phyloP scores from a whole-genome alignment of 2,797 vertebrate species.

The Melanotaenia pygmaea region DNA sequence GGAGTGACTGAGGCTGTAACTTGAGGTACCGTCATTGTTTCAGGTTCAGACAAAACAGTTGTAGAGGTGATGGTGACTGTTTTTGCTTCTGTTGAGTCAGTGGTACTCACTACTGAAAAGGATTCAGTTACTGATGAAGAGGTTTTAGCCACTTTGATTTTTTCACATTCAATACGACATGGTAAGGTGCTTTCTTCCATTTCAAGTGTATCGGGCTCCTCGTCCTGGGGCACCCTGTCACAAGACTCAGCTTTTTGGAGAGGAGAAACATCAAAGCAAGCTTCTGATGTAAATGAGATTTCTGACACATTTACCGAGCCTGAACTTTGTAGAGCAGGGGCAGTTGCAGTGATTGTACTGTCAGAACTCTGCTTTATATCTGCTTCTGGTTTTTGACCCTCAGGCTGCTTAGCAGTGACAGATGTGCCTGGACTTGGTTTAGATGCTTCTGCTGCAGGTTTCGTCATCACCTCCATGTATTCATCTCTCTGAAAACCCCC shows the following conservation, averaged over 20 bases:
- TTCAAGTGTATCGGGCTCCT: conserved; percentile 69
- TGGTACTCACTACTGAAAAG: conserved; percentile 31
- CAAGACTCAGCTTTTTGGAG: conserved; percentile 79
- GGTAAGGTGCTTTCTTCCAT: conserved; percentile 74
- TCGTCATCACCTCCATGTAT: conserved; percentile 90
- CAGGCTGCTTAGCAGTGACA: conserved; percentile 70
- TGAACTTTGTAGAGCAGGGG: conserved; percentile 52
- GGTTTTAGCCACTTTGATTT: conserved; percentile 52
- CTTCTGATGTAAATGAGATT: conserved; percentile 64
- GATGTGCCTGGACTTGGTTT: conserved; percentile 70
- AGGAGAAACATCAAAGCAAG: conserved; percentile 83
- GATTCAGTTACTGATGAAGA: conserved; percentile 46
- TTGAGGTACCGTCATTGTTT: conserved; percentile 69
- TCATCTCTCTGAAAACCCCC: conserved; percentile 85
- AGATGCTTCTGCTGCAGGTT: conserved; percentile 78
- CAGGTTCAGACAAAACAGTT: conserved; percentile 57
- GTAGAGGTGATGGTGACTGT: conserved; percentile 44
- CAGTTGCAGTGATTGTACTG: conserved; percentile 21
- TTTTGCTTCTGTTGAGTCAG: conserved; percentile 46
- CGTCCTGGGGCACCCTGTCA: conserved; percentile 67
- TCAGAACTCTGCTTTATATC: conserved; percentile 78
- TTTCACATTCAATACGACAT: conserved; percentile 81
- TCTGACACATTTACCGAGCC: conserved; percentile 45
- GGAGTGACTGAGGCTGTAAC: conserved; percentile 73
- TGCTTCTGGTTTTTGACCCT: conserved; percentile 68